These are phyloP conservation scores for Boloria euphrosyne DNA, from an alignment of 2,888 invertebrate species.

Conservation along the genomic window DNA sequence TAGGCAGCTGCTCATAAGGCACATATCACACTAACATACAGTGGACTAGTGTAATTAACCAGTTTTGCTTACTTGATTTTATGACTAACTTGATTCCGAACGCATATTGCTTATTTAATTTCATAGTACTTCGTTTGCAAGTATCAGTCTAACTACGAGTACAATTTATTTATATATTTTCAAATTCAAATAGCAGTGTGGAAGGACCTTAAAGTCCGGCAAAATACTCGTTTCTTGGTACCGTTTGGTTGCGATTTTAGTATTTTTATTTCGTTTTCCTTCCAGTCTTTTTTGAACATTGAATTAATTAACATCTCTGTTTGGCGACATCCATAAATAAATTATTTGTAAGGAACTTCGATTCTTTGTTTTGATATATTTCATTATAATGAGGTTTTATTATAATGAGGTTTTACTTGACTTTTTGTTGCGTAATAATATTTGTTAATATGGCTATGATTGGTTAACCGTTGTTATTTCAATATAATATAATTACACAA, in stretches of 20 bases:
- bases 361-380: background rate
- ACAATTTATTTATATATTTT: background rate
- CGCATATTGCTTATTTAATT: too few species aligned
- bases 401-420: background rate
- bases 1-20: constrained; percentile 45
- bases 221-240: constrained; percentile 42
- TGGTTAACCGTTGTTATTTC: background rate
- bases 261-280: constrained; percentile 24
- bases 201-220: constrained; percentile 36
- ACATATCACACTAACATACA: constrained; percentile 4
- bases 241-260: constrained; percentile 35
- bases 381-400: background rate
- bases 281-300: constrained; percentile 23
- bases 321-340: background rate
- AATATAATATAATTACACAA: background rate
- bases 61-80: too few species aligned
- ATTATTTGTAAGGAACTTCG: background rate
- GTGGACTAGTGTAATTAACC: too few species aligned
- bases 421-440: background rate
- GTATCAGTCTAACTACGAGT: background rate
- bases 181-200: constrained; percentile 4
- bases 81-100: too few species aligned
- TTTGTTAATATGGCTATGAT: too few species aligned
- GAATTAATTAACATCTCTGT: constrained; percentile 24
- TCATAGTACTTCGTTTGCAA: too few species aligned